Evolutionary conservation across 2,797 vertebrate genomes (phyloP), one percentile per base, ranked within the genome.

Genomic region (Molossus molossus): DNA sequence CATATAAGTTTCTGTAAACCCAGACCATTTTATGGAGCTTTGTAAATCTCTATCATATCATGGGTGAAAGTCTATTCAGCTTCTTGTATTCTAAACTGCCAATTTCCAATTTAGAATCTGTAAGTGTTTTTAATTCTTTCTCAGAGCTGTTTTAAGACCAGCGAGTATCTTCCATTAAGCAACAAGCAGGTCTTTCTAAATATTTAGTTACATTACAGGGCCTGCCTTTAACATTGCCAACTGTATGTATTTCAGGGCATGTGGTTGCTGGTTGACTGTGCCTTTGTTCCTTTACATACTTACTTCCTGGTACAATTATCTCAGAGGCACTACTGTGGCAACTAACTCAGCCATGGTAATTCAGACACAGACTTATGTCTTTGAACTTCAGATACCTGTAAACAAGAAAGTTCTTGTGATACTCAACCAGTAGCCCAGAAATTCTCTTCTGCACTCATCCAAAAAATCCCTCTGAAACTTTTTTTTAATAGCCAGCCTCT

Each of bases 361-460:
- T 21, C 79, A 89, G 70, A 58, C 6, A 79, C 14, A 94, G 48
- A 6, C 58, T 76, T 58, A n/a, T 45, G 23, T 81, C 77, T 97
- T 96, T 97, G 92, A 97, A 95, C 84, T 85, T 88, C 55, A 96
- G 72, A 93, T 80, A 96, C 94, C 72, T 95, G 81, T 96, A 96
- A 91, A 20, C 53, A 96, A 92, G 64, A 90, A 91, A 85, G 70
- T 77, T 88, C 57, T 84, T 94, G 10, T 83, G 90, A 94, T 79
- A 33, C 55, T 87, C 72, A 88, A 82, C 25, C 37, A 25, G 65
- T 10, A 86, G 75, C 48, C 86, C 50, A 89, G n/a, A 55, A 76
- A 92, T 88, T 96, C 72, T 94, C 58, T 65, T 81, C 85, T 88
- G 33, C 62, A 92, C 17, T 80, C 40, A 17, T 64, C 67, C n/a